These are phyloP conservation scores for Gymnocheta viridis DNA, from an alignment of 2,888 invertebrate species.

Conservation along the genomic window DNA sequence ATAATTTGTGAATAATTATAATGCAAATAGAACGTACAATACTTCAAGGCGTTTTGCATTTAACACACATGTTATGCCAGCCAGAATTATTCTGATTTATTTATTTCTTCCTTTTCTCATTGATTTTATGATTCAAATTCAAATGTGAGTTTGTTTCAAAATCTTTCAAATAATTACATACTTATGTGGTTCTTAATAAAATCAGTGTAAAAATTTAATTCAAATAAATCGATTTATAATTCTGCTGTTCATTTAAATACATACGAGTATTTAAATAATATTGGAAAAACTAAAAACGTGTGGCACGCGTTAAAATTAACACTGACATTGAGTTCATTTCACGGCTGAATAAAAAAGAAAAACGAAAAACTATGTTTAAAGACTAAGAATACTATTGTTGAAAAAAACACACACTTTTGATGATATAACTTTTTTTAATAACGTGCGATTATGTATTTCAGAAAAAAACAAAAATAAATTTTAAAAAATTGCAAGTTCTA, in stretches of 20 bases:
- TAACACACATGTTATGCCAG: conserved; percentile 11
- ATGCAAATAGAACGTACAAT: conserved; percentile 10
- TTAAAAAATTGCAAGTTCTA: too few species aligned
- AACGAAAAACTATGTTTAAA: not conserved
- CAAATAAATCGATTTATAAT: conserved; percentile 25
- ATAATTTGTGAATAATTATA: conserved; percentile 33
- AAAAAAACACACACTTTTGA: too few species aligned
- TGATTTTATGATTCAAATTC: not conserved
- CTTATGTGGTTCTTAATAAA: conserved; percentile 17
- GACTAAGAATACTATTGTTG: too few species aligned
- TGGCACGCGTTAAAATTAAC: not conserved
- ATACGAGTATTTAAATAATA: too few species aligned
- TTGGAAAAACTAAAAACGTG: not conserved
- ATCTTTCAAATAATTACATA: conserved; percentile 18
- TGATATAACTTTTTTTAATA: too few species aligned
- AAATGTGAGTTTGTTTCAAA: not conserved
- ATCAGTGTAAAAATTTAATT: conserved; percentile 18
- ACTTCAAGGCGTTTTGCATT: conserved; percentile 38
- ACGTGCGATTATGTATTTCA: too few species aligned
- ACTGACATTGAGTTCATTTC: conserved; percentile 27
- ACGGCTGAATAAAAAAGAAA: conserved; percentile 1
- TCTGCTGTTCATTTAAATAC: not conserved
- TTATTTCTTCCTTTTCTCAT: conserved; percentile 20
- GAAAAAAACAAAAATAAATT: too few species aligned
- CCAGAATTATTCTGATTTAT: conserved; percentile 27